Base-by-base conservation (phyloP, 2,888 invertebrate genomes). In the Allophyes oxyacanthae region DNA sequence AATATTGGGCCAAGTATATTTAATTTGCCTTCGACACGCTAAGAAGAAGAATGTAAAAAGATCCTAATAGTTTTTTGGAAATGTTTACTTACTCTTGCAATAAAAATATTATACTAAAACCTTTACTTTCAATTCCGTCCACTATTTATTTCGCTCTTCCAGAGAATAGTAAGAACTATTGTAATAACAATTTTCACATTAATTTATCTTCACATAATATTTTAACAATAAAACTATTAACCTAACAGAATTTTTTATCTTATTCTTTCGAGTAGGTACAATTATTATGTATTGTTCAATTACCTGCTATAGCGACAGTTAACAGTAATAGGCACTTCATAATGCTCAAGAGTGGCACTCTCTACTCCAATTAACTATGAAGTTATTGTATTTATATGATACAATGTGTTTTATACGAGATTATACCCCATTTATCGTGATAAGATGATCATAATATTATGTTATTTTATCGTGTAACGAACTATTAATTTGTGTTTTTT, bases 221-320 rank as follows among this genome's bases (percentile, higher is more conserved):
- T 28, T 28, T 4, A 25, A 25, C 25, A 25, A 25, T 25, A n/a
- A 25, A 25, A 25, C 6, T 5, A 25, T 25, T 25, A 5, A 25
- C 6, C 3, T 25, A 5, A 5, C 25, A 34, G 7, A 13, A 11
- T 33, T 2, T 10, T 1, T 10, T 2, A 10, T 10, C 2, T 32
- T 32, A 4, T 32, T 10, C 6, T 11, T 34, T 34, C 11, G 0
- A 6, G 13, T 14, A 8, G 13, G 13, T 9, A 2, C 8, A 14
- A 0, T 37, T 14, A 9, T 15, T n/a, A 9, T 13, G 11, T 7
- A 34, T 8, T 8, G 14, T 8, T 14, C 1, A 11, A 14, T 34
- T 65, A 84, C 85, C 86, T 86, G 85, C 81, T 80, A 85, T 79
- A 75, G 77, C 79, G 75, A 82, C 41, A 59, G 76, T 72, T 46